Evolutionary conservation across 37 sponge, comb jelly and placozoan genomes (phyloP), one percentile per base, ranked within the genome.

Genomic region (Aphrocallistes beatrix): DNA sequence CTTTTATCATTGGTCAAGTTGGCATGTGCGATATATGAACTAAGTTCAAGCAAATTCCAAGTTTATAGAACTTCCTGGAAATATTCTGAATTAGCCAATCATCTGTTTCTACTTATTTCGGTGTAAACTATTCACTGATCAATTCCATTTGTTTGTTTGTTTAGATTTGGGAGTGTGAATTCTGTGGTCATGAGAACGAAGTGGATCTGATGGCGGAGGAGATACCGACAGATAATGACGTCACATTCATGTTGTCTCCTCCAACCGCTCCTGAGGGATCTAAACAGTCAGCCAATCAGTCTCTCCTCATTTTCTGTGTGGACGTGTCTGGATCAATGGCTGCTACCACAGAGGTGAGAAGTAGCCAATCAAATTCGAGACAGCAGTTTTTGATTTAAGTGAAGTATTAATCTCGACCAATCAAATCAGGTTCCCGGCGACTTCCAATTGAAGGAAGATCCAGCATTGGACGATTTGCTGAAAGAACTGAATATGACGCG

Each of bases 281-380:
- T 25, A 85, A 36, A 23, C 86, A 81, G 0, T 85, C 86, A 19
- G 81, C 34, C 23, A 92, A 89, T 1, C 90, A 88, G 0, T 86
- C 90, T 13, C 48, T 94, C 30, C 84, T 92, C 25, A 50, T 94
- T 0, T 94, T 94, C 87, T 94, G 94, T 38, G 85, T 94, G 75
- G 94, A 94, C 37, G 82, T 90, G 37, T 94, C 94, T n/a, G 94
- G 94, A 36, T 88, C 89, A 51, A 94, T 94, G 94, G 91, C 90
- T 84, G 94, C 91, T 38, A 94, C 94, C 16, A 90, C 94, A 75
- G 92, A 94, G 89, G 94, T 94, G 38, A 51, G 88, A 39, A 16
- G 36, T n/a, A n/a, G n/a, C n/a, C n/a, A n/a, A n/a, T n/a, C n/a
- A n/a, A n/a, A n/a, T n/a, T 23, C 50, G 21, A n/a, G n/a, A n/a